These are phyloP conservation scores for Troides aeacus DNA, from an alignment of 2,888 invertebrate genomes.

Conservation along the genomic window DNA sequence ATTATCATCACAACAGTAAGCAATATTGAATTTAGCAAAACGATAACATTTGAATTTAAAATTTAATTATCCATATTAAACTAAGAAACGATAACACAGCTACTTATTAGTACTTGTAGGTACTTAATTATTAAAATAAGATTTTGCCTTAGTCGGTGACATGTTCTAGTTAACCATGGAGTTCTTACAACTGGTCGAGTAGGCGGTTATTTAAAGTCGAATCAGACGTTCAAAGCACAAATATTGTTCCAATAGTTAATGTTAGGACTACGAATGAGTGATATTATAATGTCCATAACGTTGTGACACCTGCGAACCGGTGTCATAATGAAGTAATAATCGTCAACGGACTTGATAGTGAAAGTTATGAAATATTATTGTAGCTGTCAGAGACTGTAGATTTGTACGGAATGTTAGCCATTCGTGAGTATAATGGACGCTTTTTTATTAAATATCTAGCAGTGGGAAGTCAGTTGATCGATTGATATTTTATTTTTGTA, in stretches of 20 bases:
- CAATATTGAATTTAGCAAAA: constrained; percentile 23
- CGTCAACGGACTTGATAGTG: background rate
- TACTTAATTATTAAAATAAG: constrained; percentile 8
- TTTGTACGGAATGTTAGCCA: constrained; percentile 73
- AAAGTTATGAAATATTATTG: constrained; percentile 39
- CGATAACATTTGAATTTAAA: constrained; percentile 8
- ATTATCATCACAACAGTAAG: constrained; percentile 14
- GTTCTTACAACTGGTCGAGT: background rate
- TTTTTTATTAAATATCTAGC: constrained; percentile 49
- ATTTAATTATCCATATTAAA: constrained; percentile 1
- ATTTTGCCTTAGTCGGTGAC: constrained; percentile 24
- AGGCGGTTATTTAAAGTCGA: constrained; percentile 12
- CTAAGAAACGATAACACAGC: background rate
- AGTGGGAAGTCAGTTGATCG: constrained; percentile 32
- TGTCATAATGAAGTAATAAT: background rate
- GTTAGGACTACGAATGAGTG: constrained; percentile 12
- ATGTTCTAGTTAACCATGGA: constrained; percentile 12
- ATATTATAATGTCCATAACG: constrained; percentile 19
- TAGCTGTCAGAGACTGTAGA: constrained; percentile 71
- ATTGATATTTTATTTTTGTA: constrained; percentile 52
- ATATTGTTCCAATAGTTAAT: constrained; percentile 11
- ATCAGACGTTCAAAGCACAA: constrained; percentile 24
- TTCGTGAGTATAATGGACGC: constrained; percentile 62
- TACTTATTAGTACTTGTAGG: background rate
- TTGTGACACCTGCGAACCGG: background rate